Base-by-base conservation (phyloP, 2,113 vertebrate species). In the Sigmodon hispidus region DNA sequence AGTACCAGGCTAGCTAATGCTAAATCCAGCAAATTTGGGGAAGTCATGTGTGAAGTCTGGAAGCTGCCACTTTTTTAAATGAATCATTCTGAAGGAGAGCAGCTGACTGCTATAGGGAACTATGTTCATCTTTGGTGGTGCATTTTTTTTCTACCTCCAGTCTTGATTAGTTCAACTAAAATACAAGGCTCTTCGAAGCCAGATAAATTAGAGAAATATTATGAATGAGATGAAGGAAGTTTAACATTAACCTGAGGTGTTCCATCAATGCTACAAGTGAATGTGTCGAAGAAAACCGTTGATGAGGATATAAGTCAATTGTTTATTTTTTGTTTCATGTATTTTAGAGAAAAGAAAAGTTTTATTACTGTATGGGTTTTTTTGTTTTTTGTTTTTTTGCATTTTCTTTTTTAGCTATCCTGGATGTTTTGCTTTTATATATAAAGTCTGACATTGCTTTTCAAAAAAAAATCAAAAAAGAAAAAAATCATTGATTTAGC, bases 1-100 rank as follows among this genome's bases (percentile, higher is more conserved):
- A 97, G 84, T 96, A 96, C 92, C 92, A 97, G 97, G 63, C 87
- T 96, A 50, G 80, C 94, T 90, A 89, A 59, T 96, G 81, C 57
- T 95, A 98, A 72, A 94, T 94, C 87, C 87, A 97, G 81, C 94
- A 95, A 93, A 93, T 96, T 2, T 92, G 59, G 96, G 65, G 87
- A 97, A 97, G 95, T 98, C 96, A 97, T 57, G 48, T 88, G 95
- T 94, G 94, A 80, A 87, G 72, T 97, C 86, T 93, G 95, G 88
- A 96, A 97, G 43, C 91, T 98, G 97, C 95, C 50, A 84, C 26
- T 55, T 92, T 95, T 98, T 95, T 92, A 92, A 88, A 95, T 95
- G 94, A 97, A 91, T 89, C 93, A 48, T 95, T 97, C 76, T 4
- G 4, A 89, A 12, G 79, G 59, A 95, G 96, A 63, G 93, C 40